Conservation (phyloP, 2,888 invertebrate genomes). For the Mayetiola destructor region DNA sequence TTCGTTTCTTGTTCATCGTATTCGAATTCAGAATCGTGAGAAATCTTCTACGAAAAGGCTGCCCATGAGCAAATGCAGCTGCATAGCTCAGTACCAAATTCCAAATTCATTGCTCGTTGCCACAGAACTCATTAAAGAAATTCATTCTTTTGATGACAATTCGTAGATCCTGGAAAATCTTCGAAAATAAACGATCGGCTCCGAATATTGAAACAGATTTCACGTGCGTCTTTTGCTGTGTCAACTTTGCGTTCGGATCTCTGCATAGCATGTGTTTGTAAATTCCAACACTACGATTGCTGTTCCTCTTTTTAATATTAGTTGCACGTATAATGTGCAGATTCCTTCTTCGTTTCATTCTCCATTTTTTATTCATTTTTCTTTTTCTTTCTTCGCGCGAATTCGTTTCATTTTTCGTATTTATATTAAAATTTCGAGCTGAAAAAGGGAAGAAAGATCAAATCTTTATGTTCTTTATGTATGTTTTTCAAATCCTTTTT, state of each 20-base stretch:
- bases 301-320: background rate
- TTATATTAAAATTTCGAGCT: background rate
- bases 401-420: background rate
- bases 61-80: no score
- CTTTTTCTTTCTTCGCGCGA: background rate
- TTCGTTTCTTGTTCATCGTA: no score
- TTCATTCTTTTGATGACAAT: no score
- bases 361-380: background rate
- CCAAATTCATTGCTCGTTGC: no score
- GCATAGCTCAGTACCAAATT: no score
- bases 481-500: background rate
- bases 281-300: background rate
- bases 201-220: slow-evolving; percentile 12
- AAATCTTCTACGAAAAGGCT: no score
- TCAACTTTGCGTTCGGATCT: background rate
- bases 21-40: no score
- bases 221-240: background rate
- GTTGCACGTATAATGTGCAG: background rate
- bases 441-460: background rate
- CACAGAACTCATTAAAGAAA: no score
- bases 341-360: background rate
- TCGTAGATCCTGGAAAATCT: no score
- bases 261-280: background rate
- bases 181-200: no score
- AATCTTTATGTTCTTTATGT: no score